phyloP scores from a whole-genome alignment of 2,113 vertebrate species.

The Pongo pygmaeus region DNA sequence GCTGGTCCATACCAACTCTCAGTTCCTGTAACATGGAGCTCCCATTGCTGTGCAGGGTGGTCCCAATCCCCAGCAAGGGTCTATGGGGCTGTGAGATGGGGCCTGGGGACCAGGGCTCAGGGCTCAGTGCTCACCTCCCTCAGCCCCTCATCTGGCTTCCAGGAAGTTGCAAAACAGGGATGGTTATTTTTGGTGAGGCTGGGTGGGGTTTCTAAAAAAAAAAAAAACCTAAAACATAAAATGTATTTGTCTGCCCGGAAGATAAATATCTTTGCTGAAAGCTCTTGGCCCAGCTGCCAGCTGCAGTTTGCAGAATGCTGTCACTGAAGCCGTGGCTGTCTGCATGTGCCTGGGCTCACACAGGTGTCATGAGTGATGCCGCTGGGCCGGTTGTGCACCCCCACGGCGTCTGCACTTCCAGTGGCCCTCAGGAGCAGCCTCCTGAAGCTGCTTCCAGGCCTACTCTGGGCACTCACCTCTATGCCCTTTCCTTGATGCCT shows the following conservation, averaged over 20 bases:
- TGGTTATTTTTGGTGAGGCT: constrained; percentile 58
- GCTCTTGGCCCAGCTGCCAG: constrained; percentile 47
- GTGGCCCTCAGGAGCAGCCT: not conserved
- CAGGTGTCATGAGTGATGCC: not conserved
- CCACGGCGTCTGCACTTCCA: accelerated
- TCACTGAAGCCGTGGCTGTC: accelerated
- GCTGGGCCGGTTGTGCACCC: accelerated
- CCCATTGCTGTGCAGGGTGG: not conserved
- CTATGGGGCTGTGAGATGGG: not conserved
- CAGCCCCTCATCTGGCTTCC: not conserved
- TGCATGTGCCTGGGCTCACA: not conserved
- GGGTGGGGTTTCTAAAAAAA: constrained; percentile 69
- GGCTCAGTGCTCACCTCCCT: not conserved
- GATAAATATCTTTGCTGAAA: constrained; percentile 71
- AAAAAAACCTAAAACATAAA: constrained; percentile 60
- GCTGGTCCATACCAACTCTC: not conserved
- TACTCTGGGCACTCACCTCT: not conserved
- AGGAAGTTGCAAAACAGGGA: constrained; percentile 47
- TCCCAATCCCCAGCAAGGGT: not conserved
- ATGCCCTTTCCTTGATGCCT: not conserved
- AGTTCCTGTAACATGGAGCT: not conserved
- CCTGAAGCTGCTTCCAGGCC: not conserved
- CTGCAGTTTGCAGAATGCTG: not conserved
- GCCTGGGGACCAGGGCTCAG: not conserved
- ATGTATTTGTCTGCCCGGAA: constrained; percentile 58